Conservation (phyloP, 1,140 invertebrate genomes). For the Aphaenogaster floridana region DNA sequence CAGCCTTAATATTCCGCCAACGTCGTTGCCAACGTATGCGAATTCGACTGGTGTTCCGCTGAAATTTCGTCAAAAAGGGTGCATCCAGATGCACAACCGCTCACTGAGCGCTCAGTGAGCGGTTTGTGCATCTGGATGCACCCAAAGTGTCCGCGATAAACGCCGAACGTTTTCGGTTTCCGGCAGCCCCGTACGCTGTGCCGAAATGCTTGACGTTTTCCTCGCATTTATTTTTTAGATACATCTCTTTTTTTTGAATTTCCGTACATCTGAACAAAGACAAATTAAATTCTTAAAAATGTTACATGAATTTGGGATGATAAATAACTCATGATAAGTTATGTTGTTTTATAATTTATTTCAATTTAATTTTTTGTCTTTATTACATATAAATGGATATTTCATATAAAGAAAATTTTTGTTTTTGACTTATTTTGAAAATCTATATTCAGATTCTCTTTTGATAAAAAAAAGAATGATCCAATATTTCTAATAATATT, state of each 20-base stretch:
- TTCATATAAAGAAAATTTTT: background rate
- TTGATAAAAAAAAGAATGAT: background rate
- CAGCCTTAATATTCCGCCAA: constrained; percentile 77
- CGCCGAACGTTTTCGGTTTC: constrained; percentile 25
- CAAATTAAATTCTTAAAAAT: background rate
- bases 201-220: constrained; percentile 6
- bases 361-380: background rate
- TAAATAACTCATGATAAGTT: background rate
- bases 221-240: background rate
- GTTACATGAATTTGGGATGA: background rate
- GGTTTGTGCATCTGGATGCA: too few species aligned
- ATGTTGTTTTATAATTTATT: background rate
- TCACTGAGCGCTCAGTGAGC: too few species aligned
- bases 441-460: background rate
- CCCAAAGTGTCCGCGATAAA: too few species aligned
- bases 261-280: background rate
- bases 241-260: background rate
- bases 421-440: background rate
- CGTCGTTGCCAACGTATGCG: constrained; percentile 70
- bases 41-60: constrained; percentile 54
- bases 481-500: background rate
- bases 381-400: background rate
- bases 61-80: constrained; percentile 55
- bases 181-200: background rate
- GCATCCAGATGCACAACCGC: too few species aligned